Percentiles rank a stretch among this genome's conserved stretches.
Conservation (phyloP, 2,113 vertebrate genomes). For the Sarotherodon lohbergeri region DNA sequence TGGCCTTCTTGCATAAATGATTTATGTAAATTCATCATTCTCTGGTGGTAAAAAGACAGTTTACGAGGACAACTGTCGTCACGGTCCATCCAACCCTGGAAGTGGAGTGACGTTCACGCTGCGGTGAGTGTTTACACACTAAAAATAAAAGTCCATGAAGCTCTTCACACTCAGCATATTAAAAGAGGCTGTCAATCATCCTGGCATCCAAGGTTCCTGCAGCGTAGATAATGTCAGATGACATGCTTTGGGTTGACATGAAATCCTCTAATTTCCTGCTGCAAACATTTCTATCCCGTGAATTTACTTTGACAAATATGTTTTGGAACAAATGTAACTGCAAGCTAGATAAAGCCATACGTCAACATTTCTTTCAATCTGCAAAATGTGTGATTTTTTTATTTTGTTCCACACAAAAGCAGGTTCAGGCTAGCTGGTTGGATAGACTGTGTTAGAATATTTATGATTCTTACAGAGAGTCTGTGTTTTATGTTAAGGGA, state of each 20-base stretch:
- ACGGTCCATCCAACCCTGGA: neutral
- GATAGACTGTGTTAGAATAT: neutral
- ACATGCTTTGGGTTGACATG: neutral
- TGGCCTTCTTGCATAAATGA: conserved; percentile 1
- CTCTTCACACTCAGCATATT: neutral
- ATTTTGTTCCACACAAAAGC: neutral
- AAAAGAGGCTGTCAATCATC: neutral
- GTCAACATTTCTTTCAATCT: neutral
- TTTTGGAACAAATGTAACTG: neutral
- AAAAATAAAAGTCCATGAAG: neutral
- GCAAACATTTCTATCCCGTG: neutral
- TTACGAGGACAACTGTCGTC: neutral
- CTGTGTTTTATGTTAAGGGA: neutral
- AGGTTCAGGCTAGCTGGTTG: neutral
- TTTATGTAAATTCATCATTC: conserved; percentile 20
- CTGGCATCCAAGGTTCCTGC: neutral
- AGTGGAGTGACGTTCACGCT: neutral
- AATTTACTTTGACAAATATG: neutral
- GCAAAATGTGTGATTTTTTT: neutral
- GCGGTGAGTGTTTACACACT: neutral
- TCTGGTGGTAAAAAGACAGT: neutral
- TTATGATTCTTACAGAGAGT: neutral
- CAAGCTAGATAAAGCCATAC: neutral
- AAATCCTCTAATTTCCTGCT: neutral
- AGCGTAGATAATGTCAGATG: neutral